Percentiles rank a stretch among this genome's conserved stretches.
Conservation (phyloP, 2,797 vertebrate genomes). For the Dicrostonyx torquatus region DNA sequence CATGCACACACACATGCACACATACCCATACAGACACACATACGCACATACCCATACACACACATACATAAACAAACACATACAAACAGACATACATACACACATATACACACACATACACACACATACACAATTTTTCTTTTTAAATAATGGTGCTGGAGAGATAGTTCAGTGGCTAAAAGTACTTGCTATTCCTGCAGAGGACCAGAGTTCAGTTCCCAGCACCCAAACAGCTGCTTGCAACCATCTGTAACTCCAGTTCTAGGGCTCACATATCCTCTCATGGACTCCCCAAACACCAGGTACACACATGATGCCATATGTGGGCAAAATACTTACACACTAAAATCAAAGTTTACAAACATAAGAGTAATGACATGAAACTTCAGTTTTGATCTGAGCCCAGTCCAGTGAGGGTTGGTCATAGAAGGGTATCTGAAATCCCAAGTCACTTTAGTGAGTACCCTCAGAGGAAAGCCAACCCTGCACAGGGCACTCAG, state of each 20-base stretch:
- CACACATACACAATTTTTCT: neutral
- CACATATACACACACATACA: neutral
- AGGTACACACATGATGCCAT: neutral
- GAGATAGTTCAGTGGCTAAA: neutral
- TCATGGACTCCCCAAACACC: neutral
- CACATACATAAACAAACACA: too few species aligned
- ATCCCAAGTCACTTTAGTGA: neutral
- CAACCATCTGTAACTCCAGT: neutral
- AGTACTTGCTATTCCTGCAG: neutral
- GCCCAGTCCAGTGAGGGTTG: neutral
- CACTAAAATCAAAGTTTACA: neutral
- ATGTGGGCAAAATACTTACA: neutral
- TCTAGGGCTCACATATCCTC: neutral
- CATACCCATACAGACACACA: too few species aligned
- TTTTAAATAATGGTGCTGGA: neutral
- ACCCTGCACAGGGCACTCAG: rapidly evolving
- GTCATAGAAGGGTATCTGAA: neutral
- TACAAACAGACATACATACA: too few species aligned
- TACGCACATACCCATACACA: too few species aligned
- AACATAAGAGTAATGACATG: neutral
- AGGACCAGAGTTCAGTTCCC: neutral
- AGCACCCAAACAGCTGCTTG: too few species aligned
- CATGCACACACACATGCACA: neutral
- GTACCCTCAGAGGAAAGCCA: neutral
- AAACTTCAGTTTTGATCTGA: neutral